Evolutionary conservation across 2,888 invertebrate genomes (phyloP), one percentile per base, ranked within the genome.

Genomic region (Mylabris sibirica): DNA sequence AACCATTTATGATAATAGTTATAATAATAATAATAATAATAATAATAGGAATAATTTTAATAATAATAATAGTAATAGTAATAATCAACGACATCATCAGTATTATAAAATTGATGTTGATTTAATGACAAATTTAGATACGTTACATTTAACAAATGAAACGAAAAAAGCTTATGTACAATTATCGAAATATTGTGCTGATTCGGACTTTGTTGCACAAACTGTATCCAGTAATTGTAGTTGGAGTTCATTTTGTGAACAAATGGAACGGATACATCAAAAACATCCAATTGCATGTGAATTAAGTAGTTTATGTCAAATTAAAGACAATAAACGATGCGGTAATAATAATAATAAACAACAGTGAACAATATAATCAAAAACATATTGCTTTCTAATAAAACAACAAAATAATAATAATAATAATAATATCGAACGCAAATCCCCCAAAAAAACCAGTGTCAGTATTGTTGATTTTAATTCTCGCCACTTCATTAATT

Each of bases 251-350:
- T 73, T 73, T 38, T 73, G 72, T 34, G 67, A 65, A 26, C 63
- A 66, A 44, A 68, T 73, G 72, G 70, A 67, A 35, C 63, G 69
- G 64, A 71, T 69, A 65, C 66, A 69, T 53, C 70, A 60, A 30
- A 64, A 64, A 53, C 71, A 73, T 44, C 64, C 70, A 41, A 65
- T 72, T 26, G 65, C 68, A 65, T 66, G 68, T 49, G 72, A 72
- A 61, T 68, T 72, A 26, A 70, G 64, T 44, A 69, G 66, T 63
- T 68, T 72, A 66, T 72, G 72, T 67, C 64, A 49, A 57, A 68
- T 70, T 35, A 66, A 64, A 63, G 64, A 67, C 44, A 66, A 68
- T 60, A 30, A 68, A 68, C 70, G 65, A 65, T 60, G 60, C 60
- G 35, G 35, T 1, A 14, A 38, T 22, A 22, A 22, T 1, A 14